Conservation (phyloP, 2,113 vertebrate species). For the Crotalus viridis region DNA sequence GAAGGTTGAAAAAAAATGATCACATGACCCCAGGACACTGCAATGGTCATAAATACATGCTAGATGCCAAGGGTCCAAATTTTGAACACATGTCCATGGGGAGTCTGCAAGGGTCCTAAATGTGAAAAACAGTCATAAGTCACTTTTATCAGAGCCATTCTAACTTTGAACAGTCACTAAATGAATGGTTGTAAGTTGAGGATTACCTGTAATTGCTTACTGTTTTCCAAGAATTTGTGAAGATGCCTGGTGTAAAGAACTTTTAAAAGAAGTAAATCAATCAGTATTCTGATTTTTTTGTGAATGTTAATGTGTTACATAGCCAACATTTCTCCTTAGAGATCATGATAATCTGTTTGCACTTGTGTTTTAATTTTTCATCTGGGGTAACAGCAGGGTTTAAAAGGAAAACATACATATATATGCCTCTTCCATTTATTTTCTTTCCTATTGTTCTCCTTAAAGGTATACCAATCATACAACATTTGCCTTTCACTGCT, state of each 20-base stretch:
- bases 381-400: slow-evolving; percentile 6
- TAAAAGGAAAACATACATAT: neutral
- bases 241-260: neutral
- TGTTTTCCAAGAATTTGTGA: neutral
- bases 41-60: no score
- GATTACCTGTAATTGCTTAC: neutral
- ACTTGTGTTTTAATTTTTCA: slow-evolving; percentile 23
- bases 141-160: neutral
- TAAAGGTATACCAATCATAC: neutral
- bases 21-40: no score
- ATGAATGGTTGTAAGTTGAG: neutral
- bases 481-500: neutral
- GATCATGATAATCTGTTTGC: slow-evolving; percentile 5
- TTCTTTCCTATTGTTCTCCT: neutral
- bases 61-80: no score
- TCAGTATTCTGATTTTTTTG: slow-evolving; percentile 33
- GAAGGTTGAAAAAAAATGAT: no score
- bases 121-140: neutral
- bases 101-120: neutral
- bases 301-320: slow-evolving; percentile 31
- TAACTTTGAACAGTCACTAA: neutral
- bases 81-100: neutral
- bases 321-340: slow-evolving; percentile 16
- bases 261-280: slow-evolving; percentile 3
- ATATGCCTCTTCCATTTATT: neutral